A percentile compares a stretch with the other conserved stretches of the same genome.
phyloP scores from a whole-genome alignment of 2,888 invertebrate genomes.

The Zaprionus obscuricornis region DNA sequence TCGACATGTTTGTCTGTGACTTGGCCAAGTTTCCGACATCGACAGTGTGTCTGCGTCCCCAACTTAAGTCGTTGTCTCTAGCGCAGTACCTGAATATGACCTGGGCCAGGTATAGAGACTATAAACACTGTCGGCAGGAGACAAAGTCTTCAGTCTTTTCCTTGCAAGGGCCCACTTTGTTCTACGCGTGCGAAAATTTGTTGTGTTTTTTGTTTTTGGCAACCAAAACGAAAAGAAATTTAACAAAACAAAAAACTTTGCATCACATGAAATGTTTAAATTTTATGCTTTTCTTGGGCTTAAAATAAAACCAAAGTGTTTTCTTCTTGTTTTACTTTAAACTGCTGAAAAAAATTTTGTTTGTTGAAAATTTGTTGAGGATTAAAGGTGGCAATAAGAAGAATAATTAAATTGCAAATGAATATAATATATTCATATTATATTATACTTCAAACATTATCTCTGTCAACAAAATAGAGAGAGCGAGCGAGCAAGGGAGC shows the following conservation, averaged over 20 bases:
- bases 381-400: too few species aligned
- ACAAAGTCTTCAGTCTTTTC: conserved; percentile 34
- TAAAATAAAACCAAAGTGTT: conserved; percentile 19
- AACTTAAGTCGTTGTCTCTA: conserved; percentile 9
- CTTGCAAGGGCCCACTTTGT: conserved; percentile 57
- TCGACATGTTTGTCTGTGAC: conserved; percentile 74
- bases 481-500: too few species aligned
- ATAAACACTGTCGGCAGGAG: conserved; percentile 12
- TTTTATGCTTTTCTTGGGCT: conserved; percentile 29
- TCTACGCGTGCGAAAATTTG: conserved; percentile 68
- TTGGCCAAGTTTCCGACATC: conserved; percentile 52
- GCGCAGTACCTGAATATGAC: conserved; percentile 23
- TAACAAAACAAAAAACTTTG: too few species aligned
- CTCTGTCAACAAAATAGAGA: too few species aligned
- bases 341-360: conserved; percentile 2
- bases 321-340: background rate
- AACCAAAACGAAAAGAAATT: too few species aligned
- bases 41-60: conserved; percentile 15
- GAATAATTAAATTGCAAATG: too few species aligned
- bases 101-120: conserved; percentile 21
- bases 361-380: background rate
- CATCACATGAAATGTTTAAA: conserved; percentile 50
- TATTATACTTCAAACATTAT: too few species aligned
- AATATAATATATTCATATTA: too few species aligned
- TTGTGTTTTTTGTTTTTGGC: conserved; percentile 49